Conservation (phyloP, 2,113 vertebrate genomes). For the Amblyornis subalaris region DNA sequence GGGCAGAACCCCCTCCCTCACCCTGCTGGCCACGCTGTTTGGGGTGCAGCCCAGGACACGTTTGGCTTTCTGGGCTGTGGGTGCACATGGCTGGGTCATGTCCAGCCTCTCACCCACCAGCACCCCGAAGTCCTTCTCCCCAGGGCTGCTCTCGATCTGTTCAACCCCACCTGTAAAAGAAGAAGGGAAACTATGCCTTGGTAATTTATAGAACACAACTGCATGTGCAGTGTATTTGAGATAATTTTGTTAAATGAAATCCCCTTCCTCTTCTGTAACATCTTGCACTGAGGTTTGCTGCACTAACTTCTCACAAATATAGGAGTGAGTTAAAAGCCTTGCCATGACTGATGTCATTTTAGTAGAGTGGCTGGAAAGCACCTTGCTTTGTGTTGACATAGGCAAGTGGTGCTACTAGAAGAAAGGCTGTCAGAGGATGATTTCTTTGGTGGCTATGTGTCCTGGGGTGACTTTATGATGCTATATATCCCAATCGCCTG, state of each 20-base stretch:
- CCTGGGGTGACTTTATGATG: no score
- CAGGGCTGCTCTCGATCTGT: fast-evolving
- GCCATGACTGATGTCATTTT: not conserved
- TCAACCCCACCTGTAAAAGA: not conserved
- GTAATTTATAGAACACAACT: not conserved
- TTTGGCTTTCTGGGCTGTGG: not conserved
- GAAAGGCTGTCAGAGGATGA: not conserved
- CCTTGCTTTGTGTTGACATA: not conserved
- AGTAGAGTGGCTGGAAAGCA: not conserved
- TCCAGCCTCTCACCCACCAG: not conserved
- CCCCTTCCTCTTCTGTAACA: not conserved
- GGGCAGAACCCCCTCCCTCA: not conserved
- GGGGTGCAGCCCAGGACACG: not conserved
- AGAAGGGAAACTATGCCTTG: not conserved
- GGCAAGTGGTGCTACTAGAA: not conserved
- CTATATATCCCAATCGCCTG: no score
- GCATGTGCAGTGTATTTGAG: not conserved
- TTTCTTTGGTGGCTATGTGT: not conserved
- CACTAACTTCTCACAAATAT: not conserved
- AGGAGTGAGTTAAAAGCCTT: not conserved
- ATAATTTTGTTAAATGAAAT: not conserved
- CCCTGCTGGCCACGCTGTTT: not conserved
- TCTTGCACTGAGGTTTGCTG: not conserved
- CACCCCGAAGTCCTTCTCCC: fast-evolving
- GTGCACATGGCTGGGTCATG: not conserved